Base-by-base conservation (phyloP, 2,113 vertebrate genomes). In the Formicarius rufipectus region DNA sequence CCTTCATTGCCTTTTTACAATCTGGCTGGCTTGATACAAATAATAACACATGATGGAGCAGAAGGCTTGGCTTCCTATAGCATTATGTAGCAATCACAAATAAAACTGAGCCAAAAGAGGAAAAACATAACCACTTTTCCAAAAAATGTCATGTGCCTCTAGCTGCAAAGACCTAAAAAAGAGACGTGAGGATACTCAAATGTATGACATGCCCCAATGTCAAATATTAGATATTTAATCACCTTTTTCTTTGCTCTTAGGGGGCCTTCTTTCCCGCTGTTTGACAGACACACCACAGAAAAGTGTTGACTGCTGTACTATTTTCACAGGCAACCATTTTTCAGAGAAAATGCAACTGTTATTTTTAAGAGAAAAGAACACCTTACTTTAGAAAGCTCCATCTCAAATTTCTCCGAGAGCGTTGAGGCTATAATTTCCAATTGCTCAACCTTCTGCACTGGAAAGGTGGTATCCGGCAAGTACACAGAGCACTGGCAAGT, bases 371-470 rank as follows among this genome's bases (percentile, higher is more conserved):
- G 23, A 84, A 96, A 85, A 80, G 24, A 79, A 59, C 59, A 74
- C 12, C 98, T 98, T 98, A 98, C 98, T 92, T 97, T 97, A 42
- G 97, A 97, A 92, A 98, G 95, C 42, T 98, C 98, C n/a, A 4
- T 76, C 53, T 98, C 94, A 45, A 98, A 97, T 90, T 92, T 98
- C 96, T 76, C 6, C 0, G 44, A 79, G 63, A 98, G 96, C 0
- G 5, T n/a, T 7, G 62, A 7, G 4, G 94, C 97, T 49, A 67
- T 87, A 42, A 90, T 85, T 95, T 98, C 97, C 84, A 98, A 33
- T 37, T 17, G n/a, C 35, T 98, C 98, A 31, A 95, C 87, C 87
- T 97, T 98, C 74, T 97, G 87, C 50, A 95, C 97, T 1, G 98
- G 98, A 72, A 98, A 98, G 72, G 97, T 80, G 21, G 84, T 94